phyloP scores from a whole-genome alignment of 2,888 invertebrate genomes.

The Lycaena phlaeas region DNA sequence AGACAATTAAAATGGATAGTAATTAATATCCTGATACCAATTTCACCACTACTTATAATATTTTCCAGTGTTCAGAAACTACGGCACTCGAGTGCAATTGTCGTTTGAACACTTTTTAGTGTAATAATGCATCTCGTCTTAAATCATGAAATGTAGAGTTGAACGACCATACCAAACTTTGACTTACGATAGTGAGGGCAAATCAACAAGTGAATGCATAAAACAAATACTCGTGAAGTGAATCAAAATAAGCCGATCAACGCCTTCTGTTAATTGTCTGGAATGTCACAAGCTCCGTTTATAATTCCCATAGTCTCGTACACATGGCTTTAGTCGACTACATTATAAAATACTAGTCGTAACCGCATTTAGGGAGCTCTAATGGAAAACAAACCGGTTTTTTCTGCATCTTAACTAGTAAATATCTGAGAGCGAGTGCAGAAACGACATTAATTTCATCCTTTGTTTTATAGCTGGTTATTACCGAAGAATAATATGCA shows the following conservation, averaged over 20 bases:
- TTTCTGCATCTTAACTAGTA: constrained; percentile 32
- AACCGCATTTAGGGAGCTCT: constrained; percentile 46
- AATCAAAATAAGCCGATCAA: constrained; percentile 21
- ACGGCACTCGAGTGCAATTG: too few species aligned
- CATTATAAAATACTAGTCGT: constrained; percentile 29
- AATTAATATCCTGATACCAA: too few species aligned
- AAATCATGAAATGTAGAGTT: too few species aligned
- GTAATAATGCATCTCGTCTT: too few species aligned
- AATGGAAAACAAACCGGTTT: constrained; percentile 41
- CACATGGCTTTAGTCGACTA: constrained; percentile 9
- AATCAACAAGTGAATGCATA: too few species aligned
- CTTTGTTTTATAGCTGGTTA: constrained; percentile 3
- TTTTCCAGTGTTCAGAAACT: too few species aligned
- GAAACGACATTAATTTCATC: constrained; percentile 3
- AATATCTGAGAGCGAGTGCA: constrained; percentile 28
- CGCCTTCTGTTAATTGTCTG: constrained; percentile 43
- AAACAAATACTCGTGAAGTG: too few species aligned
- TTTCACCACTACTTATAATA: too few species aligned
- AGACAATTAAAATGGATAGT: too few species aligned
- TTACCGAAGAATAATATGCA: background rate
- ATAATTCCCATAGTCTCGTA: constrained; percentile 13
- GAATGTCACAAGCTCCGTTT: constrained; percentile 33
- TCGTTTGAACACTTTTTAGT: too few species aligned
- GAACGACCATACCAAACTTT: too few species aligned
- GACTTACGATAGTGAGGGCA: too few species aligned